Evolutionary conservation across 2,888 invertebrate species (phyloP).

Genomic region (Luperina testacea): DNA sequence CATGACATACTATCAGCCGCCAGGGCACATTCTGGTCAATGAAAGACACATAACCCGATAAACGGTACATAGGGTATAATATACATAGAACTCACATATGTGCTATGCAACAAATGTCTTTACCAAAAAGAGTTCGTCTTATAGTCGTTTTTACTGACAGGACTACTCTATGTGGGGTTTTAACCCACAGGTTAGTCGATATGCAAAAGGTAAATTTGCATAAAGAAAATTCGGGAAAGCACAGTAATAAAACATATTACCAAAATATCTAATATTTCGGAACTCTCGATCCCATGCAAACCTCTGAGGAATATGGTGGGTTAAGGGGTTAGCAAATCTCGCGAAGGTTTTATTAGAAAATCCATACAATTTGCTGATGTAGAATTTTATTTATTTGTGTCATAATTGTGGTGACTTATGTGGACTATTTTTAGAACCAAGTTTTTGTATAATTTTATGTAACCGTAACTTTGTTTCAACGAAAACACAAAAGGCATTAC

Average conservation of each 20-base stretch:
- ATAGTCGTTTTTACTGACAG: too few relatives aligned
- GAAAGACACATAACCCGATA: too few relatives aligned
- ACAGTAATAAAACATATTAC: background rate
- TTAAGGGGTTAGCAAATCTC: slow-evolving; percentile 1
- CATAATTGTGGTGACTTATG: background rate
- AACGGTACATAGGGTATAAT: too few relatives aligned
- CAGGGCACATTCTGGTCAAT: too few relatives aligned
- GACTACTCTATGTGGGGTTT: background rate
- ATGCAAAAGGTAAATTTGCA: background rate
- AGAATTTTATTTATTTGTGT: background rate
- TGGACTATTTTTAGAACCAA: background rate
- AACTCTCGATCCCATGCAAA: background rate
- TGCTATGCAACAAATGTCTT: background rate
- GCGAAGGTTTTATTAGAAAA: background rate
- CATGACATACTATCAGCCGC: too few relatives aligned
- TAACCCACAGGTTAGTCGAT: background rate
- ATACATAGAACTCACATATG: too few relatives aligned
- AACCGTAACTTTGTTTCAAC: background rate
- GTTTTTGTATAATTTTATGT: background rate
- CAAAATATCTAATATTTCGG: background rate
- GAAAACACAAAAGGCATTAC: background rate
- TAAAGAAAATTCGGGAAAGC: background rate
- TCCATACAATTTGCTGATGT: background rate
- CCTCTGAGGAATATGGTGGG: slow-evolving; percentile 5
- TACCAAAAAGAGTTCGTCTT: background rate